These are phyloP conservation scores for Xiphophorus hellerii DNA, from an alignment of 2,113 vertebrate genomes.

Conservation along the genomic window DNA sequence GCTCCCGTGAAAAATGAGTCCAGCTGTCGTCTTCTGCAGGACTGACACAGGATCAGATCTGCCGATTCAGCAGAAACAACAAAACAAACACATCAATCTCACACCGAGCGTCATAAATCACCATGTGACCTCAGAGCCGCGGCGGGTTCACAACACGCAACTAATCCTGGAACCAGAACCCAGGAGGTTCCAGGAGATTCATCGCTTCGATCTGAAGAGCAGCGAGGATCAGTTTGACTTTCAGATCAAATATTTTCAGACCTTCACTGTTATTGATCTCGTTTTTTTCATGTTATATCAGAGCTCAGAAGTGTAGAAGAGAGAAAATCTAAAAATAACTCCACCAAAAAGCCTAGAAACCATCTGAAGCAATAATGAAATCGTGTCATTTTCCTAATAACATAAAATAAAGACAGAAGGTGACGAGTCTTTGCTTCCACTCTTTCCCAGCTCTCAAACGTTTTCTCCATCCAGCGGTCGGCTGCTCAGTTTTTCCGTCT, in stretches of 20 bases:
- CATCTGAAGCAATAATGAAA: too few species aligned
- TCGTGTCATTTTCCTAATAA: too few species aligned
- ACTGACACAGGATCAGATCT: neutral
- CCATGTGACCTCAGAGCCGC: neutral
- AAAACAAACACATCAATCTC: slow-evolving; percentile 23
- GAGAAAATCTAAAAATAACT: neutral
- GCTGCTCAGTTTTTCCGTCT: too few species aligned
- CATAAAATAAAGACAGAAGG: too few species aligned
- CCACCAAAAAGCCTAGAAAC: too few species aligned
- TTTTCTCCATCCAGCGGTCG: too few species aligned
- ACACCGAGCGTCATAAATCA: slow-evolving; percentile 3
- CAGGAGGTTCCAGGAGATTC: neutral
- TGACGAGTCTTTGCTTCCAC: too few species aligned
- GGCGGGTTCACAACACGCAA: neutral
- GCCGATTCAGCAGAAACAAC: slow-evolving; percentile 31
- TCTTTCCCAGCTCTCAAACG: too few species aligned
- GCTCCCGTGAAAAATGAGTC: slow-evolving; percentile 22
- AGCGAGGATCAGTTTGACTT: neutral
- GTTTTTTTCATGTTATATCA: neutral
- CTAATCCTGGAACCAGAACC: neutral
- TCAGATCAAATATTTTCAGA: neutral
- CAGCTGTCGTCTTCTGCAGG: slow-evolving; percentile 11
- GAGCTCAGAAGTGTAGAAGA: too few species aligned
- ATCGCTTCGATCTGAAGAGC: neutral
- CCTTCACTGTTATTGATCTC: neutral